Evolutionary conservation across 1,140 invertebrate genomes (phyloP), one percentile per base, ranked within the genome.

Genomic region (Scaptomyza hsui): DNA sequence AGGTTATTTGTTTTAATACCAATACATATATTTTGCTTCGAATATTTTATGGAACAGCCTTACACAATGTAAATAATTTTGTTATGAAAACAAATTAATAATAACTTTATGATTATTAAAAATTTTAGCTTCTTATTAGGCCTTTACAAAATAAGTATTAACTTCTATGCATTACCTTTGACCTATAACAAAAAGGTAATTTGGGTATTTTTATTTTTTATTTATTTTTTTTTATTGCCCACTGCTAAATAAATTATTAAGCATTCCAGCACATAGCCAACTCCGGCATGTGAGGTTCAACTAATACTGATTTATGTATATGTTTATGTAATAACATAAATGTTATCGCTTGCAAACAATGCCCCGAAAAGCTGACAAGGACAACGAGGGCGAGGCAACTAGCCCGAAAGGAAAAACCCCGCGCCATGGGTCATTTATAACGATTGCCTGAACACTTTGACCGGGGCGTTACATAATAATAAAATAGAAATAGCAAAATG

Each of bases 261-360:
- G 75, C 53, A 74, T 52, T 80, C 64, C 45, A 26, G 44, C 57
- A 61, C 65, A 74, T 39, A 68, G 13, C 6, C 5, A 29, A 53
- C n/a, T n/a, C n/a, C n/a, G n/a, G 47, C 51, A 39, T 29, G 29
- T 42, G 35, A 32, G 52, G 19, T 76, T 86, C 65, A 59, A 82
- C 78, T 82, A 86, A 86, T 86, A 82, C 82, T 86, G 82, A 86
- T 86, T 86, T 86, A 86, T 86, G 78, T 75, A 81, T 86, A 69
- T 88, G 81, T 88, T 86, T 86, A 81, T 75, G 67, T 86, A 82
- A 88, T 81, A 79, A 78, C 77, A 75, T 72, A 88, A 86, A 86
- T 86, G 82, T 75, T 86, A 86, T 86, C 81, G 75, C 82, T 61
- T 42, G 55, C 82, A 83, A 74, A 75, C 64, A 75, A 86, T 70